Evolutionary conservation across 2,113 vertebrate species (phyloP).

Genomic region (Laterallus jamaicensis): DNA sequence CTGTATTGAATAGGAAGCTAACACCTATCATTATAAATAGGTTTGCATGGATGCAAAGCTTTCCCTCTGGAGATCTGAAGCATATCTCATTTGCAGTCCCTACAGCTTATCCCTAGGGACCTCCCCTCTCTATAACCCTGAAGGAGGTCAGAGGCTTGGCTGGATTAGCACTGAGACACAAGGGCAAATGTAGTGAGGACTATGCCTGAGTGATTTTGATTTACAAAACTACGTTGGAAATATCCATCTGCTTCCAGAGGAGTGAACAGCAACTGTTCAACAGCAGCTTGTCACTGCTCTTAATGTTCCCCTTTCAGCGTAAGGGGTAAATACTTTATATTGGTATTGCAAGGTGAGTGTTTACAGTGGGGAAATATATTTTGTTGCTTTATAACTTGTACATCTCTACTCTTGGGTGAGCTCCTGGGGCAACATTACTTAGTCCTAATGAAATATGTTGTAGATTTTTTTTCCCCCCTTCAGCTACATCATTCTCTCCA

Average conservation of each 20-base stretch:
- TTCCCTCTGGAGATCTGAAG: background rate
- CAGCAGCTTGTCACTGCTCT: slow-evolving; percentile 1
- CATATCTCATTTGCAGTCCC: background rate
- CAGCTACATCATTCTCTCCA: background rate
- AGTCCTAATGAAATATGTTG: background rate
- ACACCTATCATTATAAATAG: background rate
- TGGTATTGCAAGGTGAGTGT: background rate
- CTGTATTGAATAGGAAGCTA: background rate
- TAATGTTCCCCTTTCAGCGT: background rate
- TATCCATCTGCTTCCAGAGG: background rate
- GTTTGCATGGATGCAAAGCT: background rate
- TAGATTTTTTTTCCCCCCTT: background rate
- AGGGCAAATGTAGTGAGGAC: background rate
- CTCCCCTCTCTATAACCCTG: background rate
- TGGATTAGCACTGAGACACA: background rate
- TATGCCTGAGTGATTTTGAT: background rate
- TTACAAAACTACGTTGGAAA: slow-evolving; percentile 8
- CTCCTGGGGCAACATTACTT: background rate
- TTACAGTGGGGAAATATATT: background rate
- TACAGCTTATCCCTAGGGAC: background rate
- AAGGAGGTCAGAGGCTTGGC: background rate
- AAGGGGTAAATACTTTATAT: background rate
- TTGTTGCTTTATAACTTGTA: background rate
- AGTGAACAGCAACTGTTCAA: background rate
- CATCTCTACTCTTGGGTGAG: background rate